Conservation (phyloP, 2,113 vertebrate genomes). For the Corvus hawaiiensis region DNA sequence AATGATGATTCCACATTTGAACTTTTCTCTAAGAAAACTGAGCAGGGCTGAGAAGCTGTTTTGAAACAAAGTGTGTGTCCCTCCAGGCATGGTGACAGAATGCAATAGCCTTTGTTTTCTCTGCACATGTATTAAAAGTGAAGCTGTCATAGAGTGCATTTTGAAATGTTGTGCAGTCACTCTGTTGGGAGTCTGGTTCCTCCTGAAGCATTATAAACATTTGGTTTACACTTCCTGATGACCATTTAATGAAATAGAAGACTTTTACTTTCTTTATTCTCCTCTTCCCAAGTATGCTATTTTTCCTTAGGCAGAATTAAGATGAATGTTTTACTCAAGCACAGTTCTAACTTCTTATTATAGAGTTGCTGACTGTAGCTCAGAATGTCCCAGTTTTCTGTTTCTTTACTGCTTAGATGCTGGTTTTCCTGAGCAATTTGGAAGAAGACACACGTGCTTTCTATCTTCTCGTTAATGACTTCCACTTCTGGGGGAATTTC, state of each 20-base stretch:
- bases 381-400: neutral
- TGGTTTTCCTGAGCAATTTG: neutral
- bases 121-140: neutral
- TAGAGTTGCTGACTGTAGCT: neutral
- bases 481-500: neutral
- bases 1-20: neutral
- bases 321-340: neutral
- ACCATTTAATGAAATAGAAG: constrained; percentile 13
- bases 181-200: neutral
- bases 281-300: neutral
- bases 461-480: neutral
- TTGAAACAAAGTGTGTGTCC: neutral
- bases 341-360: neutral
- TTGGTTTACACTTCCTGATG: constrained; percentile 24
- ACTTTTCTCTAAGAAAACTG: neutral
- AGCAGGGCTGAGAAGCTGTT: neutral
- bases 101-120: neutral
- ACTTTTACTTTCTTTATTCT: neutral
- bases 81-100: neutral
- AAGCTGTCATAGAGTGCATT: neutral
- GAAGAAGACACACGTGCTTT: neutral
- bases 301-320: constrained; percentile 6
- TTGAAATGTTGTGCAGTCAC: neutral
- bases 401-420: neutral
- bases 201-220: neutral